A percentile compares a stretch with the other conserved stretches of the same genome.
phyloP scores from a whole-genome alignment of 2,113 vertebrate species.

The Desmodus rotundus region DNA sequence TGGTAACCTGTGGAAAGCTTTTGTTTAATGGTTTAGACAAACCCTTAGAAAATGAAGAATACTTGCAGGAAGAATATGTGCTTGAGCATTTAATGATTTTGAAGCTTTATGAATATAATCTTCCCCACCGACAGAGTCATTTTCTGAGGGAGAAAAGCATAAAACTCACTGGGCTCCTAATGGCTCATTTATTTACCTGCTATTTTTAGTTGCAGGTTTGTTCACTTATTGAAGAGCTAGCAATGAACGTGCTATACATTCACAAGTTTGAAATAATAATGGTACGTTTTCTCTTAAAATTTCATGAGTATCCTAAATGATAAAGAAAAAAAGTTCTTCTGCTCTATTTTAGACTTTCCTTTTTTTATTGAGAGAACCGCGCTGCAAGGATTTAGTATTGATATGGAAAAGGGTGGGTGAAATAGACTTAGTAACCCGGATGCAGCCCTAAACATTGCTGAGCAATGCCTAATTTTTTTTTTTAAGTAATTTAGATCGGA shows the following conservation, averaged over 20 bases:
- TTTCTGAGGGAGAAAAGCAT: background rate
- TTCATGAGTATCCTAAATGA: background rate
- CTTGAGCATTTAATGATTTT: constrained; percentile 8
- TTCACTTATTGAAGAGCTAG: constrained; percentile 30
- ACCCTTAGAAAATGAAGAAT: background rate
- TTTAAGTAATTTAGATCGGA: background rate
- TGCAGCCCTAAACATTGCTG: background rate
- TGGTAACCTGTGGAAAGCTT: background rate
- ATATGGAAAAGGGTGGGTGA: background rate
- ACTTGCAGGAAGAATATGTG: background rate
- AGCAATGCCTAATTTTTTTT: background rate
- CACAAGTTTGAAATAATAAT: background rate
- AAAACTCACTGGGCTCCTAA: background rate
- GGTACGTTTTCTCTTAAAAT: background rate
- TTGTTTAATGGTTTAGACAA: background rate
- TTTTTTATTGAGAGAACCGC: background rate
- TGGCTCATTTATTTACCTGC: constrained; percentile 27
- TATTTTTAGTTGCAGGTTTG: constrained; percentile 46
- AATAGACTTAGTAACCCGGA: background rate
- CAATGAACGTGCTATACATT: background rate
- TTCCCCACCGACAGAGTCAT: background rate
- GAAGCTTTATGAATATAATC: constrained; percentile 23
- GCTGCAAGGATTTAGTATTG: background rate
- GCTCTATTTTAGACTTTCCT: background rate
- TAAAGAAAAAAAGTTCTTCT: background rate